Evolutionary conservation across 2,797 vertebrate species (phyloP), one percentile per base, ranked within the genome.

Genomic region (Graptemys geographica): DNA sequence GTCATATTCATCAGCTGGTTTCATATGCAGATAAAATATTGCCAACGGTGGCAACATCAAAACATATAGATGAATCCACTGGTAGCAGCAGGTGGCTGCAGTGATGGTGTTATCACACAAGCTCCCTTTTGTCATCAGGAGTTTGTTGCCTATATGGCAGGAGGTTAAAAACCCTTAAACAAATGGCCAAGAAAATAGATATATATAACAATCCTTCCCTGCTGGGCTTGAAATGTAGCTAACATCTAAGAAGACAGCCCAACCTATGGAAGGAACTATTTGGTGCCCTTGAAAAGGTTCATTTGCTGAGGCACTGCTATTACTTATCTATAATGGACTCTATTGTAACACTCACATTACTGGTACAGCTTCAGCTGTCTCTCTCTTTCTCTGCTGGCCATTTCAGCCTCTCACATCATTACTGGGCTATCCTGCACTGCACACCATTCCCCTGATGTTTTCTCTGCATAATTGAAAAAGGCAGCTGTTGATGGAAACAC

Each of bases 131-230:
- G 84, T 92, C 87, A 88, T 85, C 87, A 92, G 85, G 90, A 88
- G 62, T 79, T 93, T 86, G 74, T 27, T 23, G 16, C 62, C 92
- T 72, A 86, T 90, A 80, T 47, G 59, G 87, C 79, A 92, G 87
- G 57, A 88, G 87, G 89, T 93, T 92, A 84, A 95, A 93, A 95
- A 90, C 44, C 89, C 96, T 95, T 76, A 87, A 93, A 88, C 37
- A 89, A 92, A 83, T 0, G 2, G 76, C 74, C 23, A n/a, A 49
- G 74, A 62, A 31, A 31, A 74, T 0, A 21, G 84, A 59, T 44
- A 81, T 53, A 59, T 52, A 88, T 72, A 90, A 56, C 51, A 88
- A 25, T 57, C 76, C 72, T 82, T 80, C 81, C 55, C 76, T 81
- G 41, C 76, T 69, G 53, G 74, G 84, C 69, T 62, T 53, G 74